Evolutionary conservation across 2,797 vertebrate genomes (phyloP).

Genomic region (Muraenolepis orangiensis): DNA sequence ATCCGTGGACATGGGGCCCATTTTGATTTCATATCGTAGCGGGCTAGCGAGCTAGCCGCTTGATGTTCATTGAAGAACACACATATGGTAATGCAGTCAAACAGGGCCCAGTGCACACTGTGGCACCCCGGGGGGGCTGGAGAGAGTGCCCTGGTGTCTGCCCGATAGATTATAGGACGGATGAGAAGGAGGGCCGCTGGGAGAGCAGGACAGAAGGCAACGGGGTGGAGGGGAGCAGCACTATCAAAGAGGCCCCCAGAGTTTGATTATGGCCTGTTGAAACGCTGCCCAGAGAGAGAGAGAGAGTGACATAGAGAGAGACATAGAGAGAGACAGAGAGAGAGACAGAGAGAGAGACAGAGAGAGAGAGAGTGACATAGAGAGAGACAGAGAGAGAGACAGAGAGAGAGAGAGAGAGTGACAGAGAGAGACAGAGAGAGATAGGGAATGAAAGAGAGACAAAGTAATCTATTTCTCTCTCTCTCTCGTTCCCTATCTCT

Average conservation of each 20-base stretch:
- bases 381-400: too few relatives aligned
- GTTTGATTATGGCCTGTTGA: slow-evolving; percentile 48
- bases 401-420: too few relatives aligned
- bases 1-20: slow-evolving; percentile 33
- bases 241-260: slow-evolving; percentile 52
- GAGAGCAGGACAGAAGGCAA: slow-evolving; percentile 25
- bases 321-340: slow-evolving; percentile 6
- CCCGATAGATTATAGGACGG: slow-evolving; percentile 57
- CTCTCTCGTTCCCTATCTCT: too few relatives aligned
- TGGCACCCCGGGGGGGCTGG: slow-evolving; percentile 32
- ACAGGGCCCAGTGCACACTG: slow-evolving; percentile 38
- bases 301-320: slow-evolving; percentile 20
- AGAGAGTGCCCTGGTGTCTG: slow-evolving; percentile 55
- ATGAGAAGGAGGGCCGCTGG: slow-evolving; percentile 52
- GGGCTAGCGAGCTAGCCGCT: neutral
- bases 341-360: slow-evolving; percentile 6
- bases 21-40: slow-evolving; percentile 47
- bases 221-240: slow-evolving; percentile 36
- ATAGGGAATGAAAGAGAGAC: too few relatives aligned
- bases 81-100: slow-evolving; percentile 65
- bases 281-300: slow-evolving; percentile 47
- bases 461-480: too few relatives aligned
- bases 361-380: slow-evolving; percentile 20
- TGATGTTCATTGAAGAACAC: slow-evolving; percentile 33
- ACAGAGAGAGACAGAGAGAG: too few relatives aligned